phyloP scores from a whole-genome alignment of 2,888 invertebrate species.

The Pachliopta kotzebuea region DNA sequence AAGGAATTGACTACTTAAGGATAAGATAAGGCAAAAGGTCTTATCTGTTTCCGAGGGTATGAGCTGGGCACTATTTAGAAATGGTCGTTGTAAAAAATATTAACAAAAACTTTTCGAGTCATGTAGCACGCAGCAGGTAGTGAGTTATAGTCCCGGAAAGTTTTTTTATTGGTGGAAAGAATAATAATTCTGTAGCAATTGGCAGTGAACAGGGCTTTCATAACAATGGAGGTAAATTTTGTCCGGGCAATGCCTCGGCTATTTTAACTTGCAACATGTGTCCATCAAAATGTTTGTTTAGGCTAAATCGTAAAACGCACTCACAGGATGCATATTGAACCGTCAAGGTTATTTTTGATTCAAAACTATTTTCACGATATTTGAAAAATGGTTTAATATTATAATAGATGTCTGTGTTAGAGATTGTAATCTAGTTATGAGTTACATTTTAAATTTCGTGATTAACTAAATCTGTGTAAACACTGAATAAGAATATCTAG shows the following conservation, averaged over 20 bases:
- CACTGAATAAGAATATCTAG: no score
- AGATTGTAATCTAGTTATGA: no score
- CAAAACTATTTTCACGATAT: constrained; percentile 31
- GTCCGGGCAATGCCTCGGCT: constrained; percentile 49
- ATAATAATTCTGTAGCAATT: constrained; percentile 50
- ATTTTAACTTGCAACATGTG: constrained; percentile 61
- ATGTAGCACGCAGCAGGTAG: constrained; percentile 62
- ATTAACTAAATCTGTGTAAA: no score
- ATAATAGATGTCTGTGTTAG: background rate
- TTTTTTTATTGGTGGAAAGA: constrained; percentile 54
- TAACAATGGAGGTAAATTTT: constrained; percentile 43
- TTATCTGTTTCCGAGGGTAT: constrained; percentile 59
- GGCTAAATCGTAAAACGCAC: constrained; percentile 70
- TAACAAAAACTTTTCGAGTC: constrained; percentile 52
- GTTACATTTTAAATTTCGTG: no score
- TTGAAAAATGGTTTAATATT: constrained; percentile 10
- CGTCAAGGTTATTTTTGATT: constrained; percentile 70
- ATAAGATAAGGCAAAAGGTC: constrained; percentile 63
- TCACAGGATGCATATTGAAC: constrained; percentile 75
- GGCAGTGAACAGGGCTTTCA: constrained; percentile 61
- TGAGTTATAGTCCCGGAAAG: constrained; percentile 46
- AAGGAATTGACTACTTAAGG: constrained; percentile 48
- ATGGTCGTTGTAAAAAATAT: constrained; percentile 53
- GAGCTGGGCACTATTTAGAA: constrained; percentile 50
- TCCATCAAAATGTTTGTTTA: constrained; percentile 72